Conservation (phyloP, 2,797 vertebrate species). For the Chaetophractus vellerosus region DNA sequence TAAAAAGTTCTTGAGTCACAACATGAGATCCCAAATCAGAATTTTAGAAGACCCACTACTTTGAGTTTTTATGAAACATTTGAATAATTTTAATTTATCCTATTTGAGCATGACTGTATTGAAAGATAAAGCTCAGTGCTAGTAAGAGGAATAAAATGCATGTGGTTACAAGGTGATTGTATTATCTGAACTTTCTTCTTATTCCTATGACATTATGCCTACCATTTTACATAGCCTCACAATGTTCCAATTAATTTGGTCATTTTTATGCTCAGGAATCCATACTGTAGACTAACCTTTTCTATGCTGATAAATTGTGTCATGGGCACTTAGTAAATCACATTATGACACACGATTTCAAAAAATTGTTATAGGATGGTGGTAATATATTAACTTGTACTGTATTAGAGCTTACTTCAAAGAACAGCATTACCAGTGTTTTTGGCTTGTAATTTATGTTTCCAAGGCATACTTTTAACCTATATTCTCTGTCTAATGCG, state of each 20-base stretch:
- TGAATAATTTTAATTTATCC: neutral
- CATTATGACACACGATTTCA: slow-evolving; percentile 37
- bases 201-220: neutral
- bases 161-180: neutral
- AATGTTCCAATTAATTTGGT: slow-evolving; percentile 17
- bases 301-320: slow-evolving; percentile 43
- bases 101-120: neutral
- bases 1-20: neutral
- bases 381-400: slow-evolving; percentile 37
- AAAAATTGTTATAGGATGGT: slow-evolving; percentile 6
- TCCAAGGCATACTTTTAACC: slow-evolving; percentile 18
- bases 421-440: neutral
- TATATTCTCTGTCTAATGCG: neutral
- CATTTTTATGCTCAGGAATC: slow-evolving; percentile 47
- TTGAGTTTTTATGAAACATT: slow-evolving; percentile 28
- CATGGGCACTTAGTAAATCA: slow-evolving; percentile 34
- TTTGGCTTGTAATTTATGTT: slow-evolving; percentile 29
- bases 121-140: neutral
- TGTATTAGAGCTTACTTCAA: neutral
- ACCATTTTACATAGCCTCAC: slow-evolving; percentile 4
- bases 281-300: slow-evolving; percentile 10
- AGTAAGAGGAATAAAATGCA: neutral
- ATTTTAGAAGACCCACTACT: neutral
- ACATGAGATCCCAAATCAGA: neutral
- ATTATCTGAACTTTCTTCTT: slow-evolving; percentile 8